Percentiles rank a stretch among this genome's conserved stretches.
Conservation (phyloP, 1,140 invertebrate genomes). For the Bacillus rossius region DNA sequence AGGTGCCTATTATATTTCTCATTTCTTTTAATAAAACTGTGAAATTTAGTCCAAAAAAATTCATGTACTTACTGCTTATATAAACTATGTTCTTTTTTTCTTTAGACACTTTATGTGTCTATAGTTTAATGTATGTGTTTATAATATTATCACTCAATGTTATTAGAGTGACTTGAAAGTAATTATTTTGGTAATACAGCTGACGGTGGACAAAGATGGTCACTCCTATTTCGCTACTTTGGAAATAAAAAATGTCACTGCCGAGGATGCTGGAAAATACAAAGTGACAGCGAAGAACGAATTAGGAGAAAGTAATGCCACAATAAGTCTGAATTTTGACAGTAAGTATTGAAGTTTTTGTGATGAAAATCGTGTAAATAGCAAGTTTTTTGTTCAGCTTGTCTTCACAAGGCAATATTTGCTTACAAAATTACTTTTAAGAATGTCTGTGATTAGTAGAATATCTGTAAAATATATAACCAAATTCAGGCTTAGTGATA, state of each 20-base stretch:
- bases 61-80: too few relatives aligned
- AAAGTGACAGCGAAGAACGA: constrained; percentile 95
- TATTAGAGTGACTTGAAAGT: too few relatives aligned
- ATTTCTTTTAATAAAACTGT: too few relatives aligned
- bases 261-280: constrained; percentile 96
- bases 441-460: too few relatives aligned
- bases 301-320: constrained; percentile 92
- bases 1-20: too few relatives aligned
- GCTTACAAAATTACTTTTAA: background rate
- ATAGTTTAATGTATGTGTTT: too few relatives aligned
- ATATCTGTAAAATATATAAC: too few relatives aligned
- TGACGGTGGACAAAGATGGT: constrained; percentile 83
- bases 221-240: constrained; percentile 89
- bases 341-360: constrained; percentile 65
- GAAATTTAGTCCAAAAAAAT: too few relatives aligned
- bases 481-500: too few relatives aligned
- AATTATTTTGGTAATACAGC: constrained; percentile 49
- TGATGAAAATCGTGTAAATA: background rate
- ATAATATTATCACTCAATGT: too few relatives aligned
- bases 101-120: too few relatives aligned
- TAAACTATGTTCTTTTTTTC: too few relatives aligned
- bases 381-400: background rate
- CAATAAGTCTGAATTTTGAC: constrained; percentile 95
- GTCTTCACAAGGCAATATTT: background rate
- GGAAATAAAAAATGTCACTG: constrained; percentile 89